phyloP scores from a whole-genome alignment of 2,797 vertebrate genomes.

The Sebastes steindachneri region DNA sequence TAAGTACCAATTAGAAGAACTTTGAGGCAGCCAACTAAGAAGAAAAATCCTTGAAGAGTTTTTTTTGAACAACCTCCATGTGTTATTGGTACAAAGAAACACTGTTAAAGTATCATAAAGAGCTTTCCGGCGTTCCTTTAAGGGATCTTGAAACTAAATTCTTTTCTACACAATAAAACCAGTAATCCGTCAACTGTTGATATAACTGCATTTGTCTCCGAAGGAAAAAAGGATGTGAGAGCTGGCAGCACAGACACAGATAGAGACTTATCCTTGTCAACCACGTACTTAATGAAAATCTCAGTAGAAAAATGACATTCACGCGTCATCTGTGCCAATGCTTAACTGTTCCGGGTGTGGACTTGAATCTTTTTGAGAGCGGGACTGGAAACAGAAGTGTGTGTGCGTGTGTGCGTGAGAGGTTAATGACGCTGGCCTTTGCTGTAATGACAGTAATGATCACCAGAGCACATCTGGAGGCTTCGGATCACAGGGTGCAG shows the following conservation, averaged over 20 bases:
- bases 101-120: background rate
- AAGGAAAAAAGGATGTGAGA: background rate
- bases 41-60: background rate
- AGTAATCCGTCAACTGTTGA: conserved; percentile 22
- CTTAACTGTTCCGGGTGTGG: background rate
- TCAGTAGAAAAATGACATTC: conserved; percentile 25
- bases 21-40: conserved; percentile 6
- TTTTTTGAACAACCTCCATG: background rate
- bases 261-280: conserved; percentile 13
- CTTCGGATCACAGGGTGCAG: conserved; percentile 42
- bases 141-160: background rate
- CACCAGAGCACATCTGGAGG: conserved; percentile 66
- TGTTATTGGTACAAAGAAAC: conserved; percentile 24
- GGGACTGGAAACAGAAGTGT: background rate
- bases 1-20: background rate
- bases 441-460: conserved; percentile 65
- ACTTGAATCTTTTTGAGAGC: background rate
- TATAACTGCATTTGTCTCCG: conserved; percentile 17
- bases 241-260: background rate
- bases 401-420: conserved; percentile 18
- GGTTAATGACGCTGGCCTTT: conserved; percentile 64
- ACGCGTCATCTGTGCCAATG: background rate
- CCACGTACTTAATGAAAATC: conserved; percentile 33
- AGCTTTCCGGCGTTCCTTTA: conserved; percentile 6
- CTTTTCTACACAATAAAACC: conserved; percentile 20